Evolutionary conservation across 2,113 vertebrate species (phyloP), one percentile per base, ranked within the genome.

Genomic region (Alethe diademata): DNA sequence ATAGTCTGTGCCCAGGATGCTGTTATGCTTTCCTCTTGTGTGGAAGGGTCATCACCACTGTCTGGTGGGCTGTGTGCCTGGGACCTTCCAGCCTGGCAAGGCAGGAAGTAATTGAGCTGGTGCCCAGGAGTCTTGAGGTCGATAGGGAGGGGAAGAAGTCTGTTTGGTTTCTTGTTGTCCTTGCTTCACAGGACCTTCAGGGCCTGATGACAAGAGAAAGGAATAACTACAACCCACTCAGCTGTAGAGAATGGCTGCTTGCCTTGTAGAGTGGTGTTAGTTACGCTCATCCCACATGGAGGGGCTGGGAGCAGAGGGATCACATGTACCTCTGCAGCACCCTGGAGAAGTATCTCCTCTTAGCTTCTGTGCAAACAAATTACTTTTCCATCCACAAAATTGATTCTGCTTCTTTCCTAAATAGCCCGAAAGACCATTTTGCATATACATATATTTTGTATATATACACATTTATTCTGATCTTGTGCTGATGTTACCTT

Each of bases 51-150:
- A 43, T 90, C 50, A 43, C 40, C 56, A 53, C 31, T 29, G 8
- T 29, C 14, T 19, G 9, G 4, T 33, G 26, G 7, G 12, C 28
- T 0, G 0, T 9, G 11, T 73, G 28, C 42, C 42, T 78, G 65
- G n/a, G 14, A 40, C 51, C 38, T 70, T 81, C 69, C 62, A 53
- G 78, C 45, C 88, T 90, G 50, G 19, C n/a, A 40, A 66, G 45
- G 69, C 71, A 48, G 12, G 48, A 36, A 56, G 48, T 35, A n/a
- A 61, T 48, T 9, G 2, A 72, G 5, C 80, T 89, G 80, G 24
- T 9, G 3, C 79, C 48, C 40, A 19, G 40, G 18, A 58, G 26
- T 26, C 76, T 76, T 60, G n/a, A 69, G 79, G 36, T 45, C 0
- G 0, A 23, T 31, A 70, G n/a, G 24, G 38, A 76, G 14, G 17